phyloP scores from a whole-genome alignment of 2,888 invertebrate genomes.

The Cepaea hortensis region DNA sequence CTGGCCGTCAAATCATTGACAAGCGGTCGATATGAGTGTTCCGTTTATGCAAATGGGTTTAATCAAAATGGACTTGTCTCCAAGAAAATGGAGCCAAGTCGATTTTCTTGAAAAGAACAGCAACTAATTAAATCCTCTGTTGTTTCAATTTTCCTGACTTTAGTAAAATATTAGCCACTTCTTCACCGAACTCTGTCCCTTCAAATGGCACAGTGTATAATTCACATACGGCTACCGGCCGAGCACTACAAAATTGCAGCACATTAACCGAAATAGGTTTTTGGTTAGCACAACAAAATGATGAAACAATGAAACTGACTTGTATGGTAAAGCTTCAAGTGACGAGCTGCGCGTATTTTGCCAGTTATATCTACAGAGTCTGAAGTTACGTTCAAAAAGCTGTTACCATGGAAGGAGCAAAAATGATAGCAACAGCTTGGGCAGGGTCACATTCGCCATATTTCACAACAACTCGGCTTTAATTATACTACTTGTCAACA shows the following conservation, averaged over 20 bases:
- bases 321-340: constrained; percentile 37
- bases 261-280: neutral
- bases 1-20: constrained; percentile 41
- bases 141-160: constrained; percentile 26
- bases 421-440: constrained; percentile 45
- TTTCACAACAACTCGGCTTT: constrained; percentile 27
- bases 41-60: constrained; percentile 46
- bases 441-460: constrained; percentile 29
- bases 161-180: constrained; percentile 2
- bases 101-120: constrained; percentile 29
- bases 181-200: neutral
- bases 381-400: constrained; percentile 32
- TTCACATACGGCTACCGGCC: neutral
- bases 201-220: neutral
- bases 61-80: constrained; percentile 46
- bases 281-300: neutral
- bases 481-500: constrained; percentile 33
- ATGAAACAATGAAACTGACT: constrained; percentile 29
- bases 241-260: neutral
- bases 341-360: constrained; percentile 22
- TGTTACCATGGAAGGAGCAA: constrained; percentile 38
- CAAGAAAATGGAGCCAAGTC: constrained; percentile 42
- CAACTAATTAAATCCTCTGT: constrained; percentile 41
- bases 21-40: constrained; percentile 41
- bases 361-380: constrained; percentile 33